A percentile compares a stretch with the other conserved stretches of the same genome.
Conservation (phyloP, 2,888 invertebrate genomes). For the Caenorhabditis zanzibari region DNA sequence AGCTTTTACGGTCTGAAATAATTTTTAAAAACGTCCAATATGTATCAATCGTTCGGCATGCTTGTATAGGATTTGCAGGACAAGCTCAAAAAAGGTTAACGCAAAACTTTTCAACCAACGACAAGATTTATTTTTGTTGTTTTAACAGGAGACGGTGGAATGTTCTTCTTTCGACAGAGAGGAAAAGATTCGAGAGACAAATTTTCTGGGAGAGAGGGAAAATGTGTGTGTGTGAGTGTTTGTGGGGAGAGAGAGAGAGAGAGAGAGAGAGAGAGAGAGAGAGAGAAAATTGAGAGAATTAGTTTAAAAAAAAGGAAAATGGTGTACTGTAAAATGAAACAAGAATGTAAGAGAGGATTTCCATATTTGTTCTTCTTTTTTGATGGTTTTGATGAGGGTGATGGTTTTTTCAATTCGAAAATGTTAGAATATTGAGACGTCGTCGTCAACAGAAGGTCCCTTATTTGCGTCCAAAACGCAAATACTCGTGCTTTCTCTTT, state of each 20-base stretch:
- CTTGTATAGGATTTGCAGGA: no score
- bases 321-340: conserved; percentile 27
- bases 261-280: conserved; percentile 25
- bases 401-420: neutral
- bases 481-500: conserved; percentile 83
- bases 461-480: conserved; percentile 81
- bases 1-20: no score
- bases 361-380: conserved; percentile 35
- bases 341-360: conserved; percentile 1
- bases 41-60: no score
- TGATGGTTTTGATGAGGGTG: neutral
- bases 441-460: neutral
- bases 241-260: neutral
- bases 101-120: conserved; percentile 35
- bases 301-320: neutral
- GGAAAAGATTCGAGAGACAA: conserved; percentile 21
- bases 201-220: neutral
- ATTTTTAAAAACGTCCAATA: no score
- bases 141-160: conserved; percentile 1
- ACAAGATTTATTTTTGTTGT: conserved; percentile 52
- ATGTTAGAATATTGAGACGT: neutral
- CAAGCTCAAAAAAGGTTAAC: no score
- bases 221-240: neutral
- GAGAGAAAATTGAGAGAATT: conserved; percentile 21
- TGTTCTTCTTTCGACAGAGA: conserved; percentile 18